phyloP scores from a whole-genome alignment of 1,140 invertebrate genomes.

The Bradysia coprophila region DNA sequence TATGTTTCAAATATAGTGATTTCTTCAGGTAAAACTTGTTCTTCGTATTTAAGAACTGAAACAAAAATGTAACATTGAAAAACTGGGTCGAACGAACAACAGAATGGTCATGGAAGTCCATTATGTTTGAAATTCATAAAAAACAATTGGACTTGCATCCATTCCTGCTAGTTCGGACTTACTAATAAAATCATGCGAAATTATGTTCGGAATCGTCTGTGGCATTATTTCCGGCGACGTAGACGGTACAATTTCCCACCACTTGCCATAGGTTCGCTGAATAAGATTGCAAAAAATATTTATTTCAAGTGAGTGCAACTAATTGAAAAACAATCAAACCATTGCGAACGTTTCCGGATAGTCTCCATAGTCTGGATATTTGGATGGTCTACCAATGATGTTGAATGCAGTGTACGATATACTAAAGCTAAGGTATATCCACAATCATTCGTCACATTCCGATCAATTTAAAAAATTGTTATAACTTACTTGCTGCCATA shows the following conservation, averaged over 20 bases:
- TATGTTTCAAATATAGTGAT: constrained; percentile 76
- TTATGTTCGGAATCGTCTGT: constrained; percentile 42
- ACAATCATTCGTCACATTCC: no score
- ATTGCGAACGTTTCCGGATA: constrained; percentile 77
- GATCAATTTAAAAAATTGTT: no score
- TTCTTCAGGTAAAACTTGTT: constrained; percentile 52
- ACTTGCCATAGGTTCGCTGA: constrained; percentile 74
- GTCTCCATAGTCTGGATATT: constrained; percentile 77
- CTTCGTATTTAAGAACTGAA: constrained; percentile 52
- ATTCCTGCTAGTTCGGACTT: no score
- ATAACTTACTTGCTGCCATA: no score
- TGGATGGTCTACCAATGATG: constrained; percentile 58
- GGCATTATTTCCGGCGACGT: constrained; percentile 47
- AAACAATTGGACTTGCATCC: no score
- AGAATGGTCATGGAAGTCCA: background rate
- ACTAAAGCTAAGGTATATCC: no score
- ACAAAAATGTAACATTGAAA: constrained; percentile 10
- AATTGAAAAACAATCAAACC: constrained; percentile 30
- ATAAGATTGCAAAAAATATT: constrained; percentile 13
- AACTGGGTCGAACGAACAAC: background rate
- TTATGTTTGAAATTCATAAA: no score
- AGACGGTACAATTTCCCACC: constrained; percentile 69
- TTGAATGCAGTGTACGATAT: constrained; percentile 78
- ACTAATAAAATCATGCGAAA: constrained; percentile 76
- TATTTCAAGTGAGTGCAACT: background rate